Percentiles rank a stretch among this genome's conserved stretches.
Evolutionary conservation across 2,797 vertebrate genomes (phyloP).

Genomic region (Tinamus major): DNA sequence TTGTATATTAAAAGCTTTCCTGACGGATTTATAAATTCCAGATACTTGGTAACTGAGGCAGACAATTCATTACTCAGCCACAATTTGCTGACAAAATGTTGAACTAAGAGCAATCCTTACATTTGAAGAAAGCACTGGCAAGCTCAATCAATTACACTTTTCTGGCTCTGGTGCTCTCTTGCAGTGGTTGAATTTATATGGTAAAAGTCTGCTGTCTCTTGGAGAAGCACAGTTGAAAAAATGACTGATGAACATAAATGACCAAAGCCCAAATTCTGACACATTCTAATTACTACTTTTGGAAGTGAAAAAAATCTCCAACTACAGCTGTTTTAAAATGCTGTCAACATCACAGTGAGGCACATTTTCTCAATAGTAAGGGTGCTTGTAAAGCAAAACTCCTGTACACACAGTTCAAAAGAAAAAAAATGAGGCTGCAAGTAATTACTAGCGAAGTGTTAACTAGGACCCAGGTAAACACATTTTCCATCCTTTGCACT

Average conservation of each 20-base stretch:
- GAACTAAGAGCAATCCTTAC: slow-evolving; percentile 16
- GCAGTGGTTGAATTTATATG: slow-evolving; percentile 51
- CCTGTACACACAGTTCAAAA: neutral
- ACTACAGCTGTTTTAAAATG: slow-evolving; percentile 43
- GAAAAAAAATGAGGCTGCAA: neutral
- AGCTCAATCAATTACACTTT: slow-evolving; percentile 32
- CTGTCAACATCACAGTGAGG: slow-evolving; percentile 9
- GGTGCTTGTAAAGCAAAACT: neutral
- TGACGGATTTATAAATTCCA: slow-evolving; percentile 58
- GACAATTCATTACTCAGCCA: slow-evolving; percentile 58
- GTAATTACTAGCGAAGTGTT: neutral
- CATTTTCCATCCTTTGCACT: neutral
- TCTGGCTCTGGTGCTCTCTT: slow-evolving; percentile 41
- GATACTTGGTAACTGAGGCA: slow-evolving; percentile 58
- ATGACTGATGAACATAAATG: slow-evolving; percentile 55
- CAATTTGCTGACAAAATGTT: slow-evolving; percentile 59
- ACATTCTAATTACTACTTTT: slow-evolving; percentile 47
- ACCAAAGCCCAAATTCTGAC: slow-evolving; percentile 47
- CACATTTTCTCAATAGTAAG: neutral
- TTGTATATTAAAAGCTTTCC: slow-evolving; percentile 58
- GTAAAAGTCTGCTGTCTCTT: slow-evolving; percentile 37
- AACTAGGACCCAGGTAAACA: neutral
- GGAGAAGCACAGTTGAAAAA: slow-evolving; percentile 36
- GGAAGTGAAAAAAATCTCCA: slow-evolving; percentile 55
- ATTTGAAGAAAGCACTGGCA: slow-evolving; percentile 11